Conservation (phyloP, 2,888 invertebrate species). For the Tupiocoris notatus region DNA sequence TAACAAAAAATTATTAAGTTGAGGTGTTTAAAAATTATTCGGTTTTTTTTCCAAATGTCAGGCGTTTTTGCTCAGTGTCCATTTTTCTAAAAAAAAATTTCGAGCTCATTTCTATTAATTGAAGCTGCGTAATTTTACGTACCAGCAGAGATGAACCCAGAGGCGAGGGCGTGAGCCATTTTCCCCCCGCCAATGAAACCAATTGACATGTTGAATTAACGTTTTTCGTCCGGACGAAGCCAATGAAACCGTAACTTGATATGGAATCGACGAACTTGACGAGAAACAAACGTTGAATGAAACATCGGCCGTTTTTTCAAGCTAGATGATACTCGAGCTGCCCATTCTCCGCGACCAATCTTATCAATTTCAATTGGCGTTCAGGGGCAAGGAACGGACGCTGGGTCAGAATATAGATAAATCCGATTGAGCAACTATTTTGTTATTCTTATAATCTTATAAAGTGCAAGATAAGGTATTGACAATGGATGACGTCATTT, state of each 20-base stretch:
- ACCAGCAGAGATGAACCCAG: conserved; percentile 86
- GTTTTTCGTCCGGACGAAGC: not conserved
- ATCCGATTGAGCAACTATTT: not conserved
- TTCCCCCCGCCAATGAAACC: conserved; percentile 91
- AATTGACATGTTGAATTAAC: conserved; percentile 61
- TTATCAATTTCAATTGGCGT: conserved; percentile 22
- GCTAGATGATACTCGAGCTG: too few species aligned
- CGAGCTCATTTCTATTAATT: too few species aligned
- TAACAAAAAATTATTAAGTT: too few species aligned
- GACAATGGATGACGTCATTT: not conserved
- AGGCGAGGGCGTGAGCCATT: conserved; percentile 87
- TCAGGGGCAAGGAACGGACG: conserved; percentile 1
- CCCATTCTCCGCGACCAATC: not conserved
- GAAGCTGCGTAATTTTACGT: too few species aligned
- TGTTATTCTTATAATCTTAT: not conserved
- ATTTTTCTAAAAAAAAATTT: too few species aligned
- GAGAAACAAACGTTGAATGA: not conserved
- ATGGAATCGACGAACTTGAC: not conserved
- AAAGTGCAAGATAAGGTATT: not conserved
- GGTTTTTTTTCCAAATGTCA: too few species aligned
- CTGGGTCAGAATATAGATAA: not conserved
- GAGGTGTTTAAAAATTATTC: too few species aligned
- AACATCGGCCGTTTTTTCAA: not conserved
- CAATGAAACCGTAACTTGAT: not conserved
- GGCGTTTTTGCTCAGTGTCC: too few species aligned